Evolutionary conservation across 2,888 invertebrate species (phyloP), one percentile per base, ranked within the genome.

Genomic region (Meloe dianella): DNA sequence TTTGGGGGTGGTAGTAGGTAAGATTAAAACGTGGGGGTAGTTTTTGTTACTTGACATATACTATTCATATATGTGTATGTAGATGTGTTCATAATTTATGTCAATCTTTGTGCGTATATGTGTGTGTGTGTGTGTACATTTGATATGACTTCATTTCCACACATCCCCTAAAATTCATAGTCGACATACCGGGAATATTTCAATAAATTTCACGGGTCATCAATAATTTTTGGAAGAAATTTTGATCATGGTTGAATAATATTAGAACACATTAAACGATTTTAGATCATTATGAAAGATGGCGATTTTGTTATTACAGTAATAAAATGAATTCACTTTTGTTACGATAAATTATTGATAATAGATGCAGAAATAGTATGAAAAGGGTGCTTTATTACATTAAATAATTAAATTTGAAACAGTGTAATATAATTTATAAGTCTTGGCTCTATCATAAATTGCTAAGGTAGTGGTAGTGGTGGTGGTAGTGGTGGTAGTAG

Each of bases 1-100:
- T 29, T 29, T 30, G 14, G 29, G 30, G 57, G 57, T 32, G 57
- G 57, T 32, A 24, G 57, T 20, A 14, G 58, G 7, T 29, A 27
- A 17, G 20, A 27, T 5, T 7, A 32, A 65, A 47, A 67, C 32
- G n/a, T n/a, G n/a, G 64, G 63, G 66, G 47, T 66, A 64, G 70
- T 67, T 67, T 38, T 61, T 70, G 67, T 62, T 67, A 57, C 65
- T 65, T 70, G 70, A 70, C 64, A 66, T 70, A 70, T 65, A 63
- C 66, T 54, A 30, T 65, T 51, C 62, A 32, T 41, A 41, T 65
- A 59, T 51, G 61, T 67, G 61, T 58, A 65, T 66, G 60, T 65
- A 70, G 38, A n/a, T 17, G 17, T 35, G 35, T 35, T 35, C 12
- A 4, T 35, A 12, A 35, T 35, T 35, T 35, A 3, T 12, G 4